Conservation (phyloP, 2,797 vertebrate species). For the Liparis tanakae region DNA sequence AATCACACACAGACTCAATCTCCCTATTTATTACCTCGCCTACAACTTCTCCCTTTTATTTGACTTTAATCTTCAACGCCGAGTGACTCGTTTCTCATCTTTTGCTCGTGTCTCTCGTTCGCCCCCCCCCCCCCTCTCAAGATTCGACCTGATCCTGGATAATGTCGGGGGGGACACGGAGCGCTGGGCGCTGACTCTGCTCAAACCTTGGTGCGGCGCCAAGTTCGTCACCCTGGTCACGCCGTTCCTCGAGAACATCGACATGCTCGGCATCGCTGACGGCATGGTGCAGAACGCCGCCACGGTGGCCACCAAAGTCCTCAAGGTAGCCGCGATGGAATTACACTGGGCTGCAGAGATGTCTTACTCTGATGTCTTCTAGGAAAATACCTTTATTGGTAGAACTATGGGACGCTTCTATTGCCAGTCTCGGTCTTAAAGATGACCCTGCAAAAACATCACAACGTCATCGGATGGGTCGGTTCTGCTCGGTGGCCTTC, state of each 20-base stretch:
- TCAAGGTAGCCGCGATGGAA: constrained; percentile 85
- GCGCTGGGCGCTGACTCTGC: constrained; percentile 86
- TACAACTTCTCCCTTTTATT: neutral
- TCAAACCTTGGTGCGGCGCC: constrained; percentile 94
- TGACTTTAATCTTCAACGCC: neutral
- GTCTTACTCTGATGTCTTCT: neutral
- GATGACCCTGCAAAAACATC: neutral
- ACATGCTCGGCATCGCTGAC: constrained; percentile 90
- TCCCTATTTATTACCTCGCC: constrained; percentile 2
- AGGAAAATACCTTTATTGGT: neutral
- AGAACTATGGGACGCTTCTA: neutral
- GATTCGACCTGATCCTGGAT: constrained; percentile 96
- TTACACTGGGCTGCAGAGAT: neutral
- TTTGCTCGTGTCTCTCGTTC: neutral
- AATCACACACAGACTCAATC: neutral
- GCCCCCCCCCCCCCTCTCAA: constrained; percentile 55
- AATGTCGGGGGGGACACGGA: constrained; percentile 93
- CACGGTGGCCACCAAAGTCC: constrained; percentile 86
- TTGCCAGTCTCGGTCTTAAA: neutral
- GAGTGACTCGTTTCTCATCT: neutral
- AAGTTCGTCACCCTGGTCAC: constrained; percentile 94
- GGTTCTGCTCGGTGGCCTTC: neutral
- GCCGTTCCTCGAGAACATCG: constrained; percentile 93
- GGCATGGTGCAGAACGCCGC: constrained; percentile 92
- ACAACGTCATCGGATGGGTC: neutral